Conservation (phyloP, 2,888 invertebrate species). For the Poecilobothrus nobilitatus region DNA sequence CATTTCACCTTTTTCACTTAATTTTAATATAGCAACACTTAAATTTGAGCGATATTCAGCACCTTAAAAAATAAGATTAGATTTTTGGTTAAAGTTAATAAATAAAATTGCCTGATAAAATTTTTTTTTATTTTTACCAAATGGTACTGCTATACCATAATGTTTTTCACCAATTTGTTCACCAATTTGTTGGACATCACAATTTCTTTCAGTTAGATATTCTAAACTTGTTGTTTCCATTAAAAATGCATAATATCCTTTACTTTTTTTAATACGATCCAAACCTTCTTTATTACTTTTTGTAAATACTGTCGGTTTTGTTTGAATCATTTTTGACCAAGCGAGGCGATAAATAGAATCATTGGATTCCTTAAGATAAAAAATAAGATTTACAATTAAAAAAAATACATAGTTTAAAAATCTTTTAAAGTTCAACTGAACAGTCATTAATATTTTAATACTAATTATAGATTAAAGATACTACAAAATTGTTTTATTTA, state of each 20-base stretch:
- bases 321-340: conserved; percentile 80
- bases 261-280: conserved; percentile 63
- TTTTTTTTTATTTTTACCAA: conserved; percentile 53
- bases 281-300: conserved; percentile 74
- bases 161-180: conserved; percentile 80
- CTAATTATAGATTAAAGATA: too few species aligned
- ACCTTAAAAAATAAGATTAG: conserved; percentile 45
- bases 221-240: conserved; percentile 95
- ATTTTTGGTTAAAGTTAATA: not conserved
- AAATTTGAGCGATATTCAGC: conserved; percentile 69
- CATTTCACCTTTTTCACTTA: conserved; percentile 82
- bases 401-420: not conserved
- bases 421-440: too few species aligned
- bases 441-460: not conserved
- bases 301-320: conserved; percentile 73
- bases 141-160: conserved; percentile 86
- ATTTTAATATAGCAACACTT: conserved; percentile 76
- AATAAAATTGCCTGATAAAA: not conserved
- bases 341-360: conserved; percentile 79
- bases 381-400: conserved; percentile 7
- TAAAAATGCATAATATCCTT: conserved; percentile 80
- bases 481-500: too few species aligned
- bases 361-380: conserved; percentile 58
- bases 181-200: conserved; percentile 72
- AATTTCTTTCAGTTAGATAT: conserved; percentile 74